These are phyloP conservation scores for Drosophila cognata DNA, from an alignment of 2,888 invertebrate species.

Conservation along the genomic window DNA sequence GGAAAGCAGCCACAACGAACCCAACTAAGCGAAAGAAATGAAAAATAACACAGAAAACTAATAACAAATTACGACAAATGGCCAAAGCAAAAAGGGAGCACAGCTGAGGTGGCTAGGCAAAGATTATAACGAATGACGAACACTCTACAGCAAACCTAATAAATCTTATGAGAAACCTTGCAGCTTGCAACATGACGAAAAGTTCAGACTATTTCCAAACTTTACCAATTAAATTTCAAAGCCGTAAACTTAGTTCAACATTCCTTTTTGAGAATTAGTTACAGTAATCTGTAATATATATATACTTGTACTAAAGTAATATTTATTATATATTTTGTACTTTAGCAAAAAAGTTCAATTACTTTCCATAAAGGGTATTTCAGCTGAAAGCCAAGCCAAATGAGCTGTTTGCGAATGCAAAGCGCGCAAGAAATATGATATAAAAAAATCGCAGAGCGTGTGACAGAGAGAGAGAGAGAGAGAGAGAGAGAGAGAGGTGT, in stretches of 20 bases:
- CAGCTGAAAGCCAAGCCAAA: constrained; percentile 21
- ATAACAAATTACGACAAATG: constrained; percentile 75
- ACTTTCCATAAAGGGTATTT: constrained; percentile 1
- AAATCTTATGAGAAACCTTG: fast-evolving
- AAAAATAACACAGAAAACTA: constrained; percentile 54
- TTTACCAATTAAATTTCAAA: not conserved
- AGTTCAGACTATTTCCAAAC: fast-evolving
- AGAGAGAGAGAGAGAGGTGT: not conserved
- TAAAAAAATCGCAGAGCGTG: constrained; percentile 8
- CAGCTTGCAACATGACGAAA: fast-evolving
- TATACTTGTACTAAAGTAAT: too few species aligned
- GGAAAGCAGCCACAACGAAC: constrained; percentile 65
- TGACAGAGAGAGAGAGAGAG: constrained; percentile 2
- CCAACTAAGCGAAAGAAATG: constrained; percentile 31
- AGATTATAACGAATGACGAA: not conserved
- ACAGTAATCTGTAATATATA: too few species aligned
- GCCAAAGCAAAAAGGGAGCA: constrained; percentile 42
- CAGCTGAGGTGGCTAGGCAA: constrained; percentile 32
- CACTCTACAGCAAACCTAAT: not conserved
- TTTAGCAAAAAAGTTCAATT: not conserved
- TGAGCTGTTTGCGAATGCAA: constrained; percentile 48
- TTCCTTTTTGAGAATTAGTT: not conserved
- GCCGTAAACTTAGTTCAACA: not conserved
- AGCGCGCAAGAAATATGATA: constrained; percentile 49
- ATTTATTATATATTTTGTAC: not conserved